A percentile compares a stretch with the other conserved stretches of the same genome.
Conservation (phyloP, 2,888 invertebrate species). For the Notodonta dromedarius region DNA sequence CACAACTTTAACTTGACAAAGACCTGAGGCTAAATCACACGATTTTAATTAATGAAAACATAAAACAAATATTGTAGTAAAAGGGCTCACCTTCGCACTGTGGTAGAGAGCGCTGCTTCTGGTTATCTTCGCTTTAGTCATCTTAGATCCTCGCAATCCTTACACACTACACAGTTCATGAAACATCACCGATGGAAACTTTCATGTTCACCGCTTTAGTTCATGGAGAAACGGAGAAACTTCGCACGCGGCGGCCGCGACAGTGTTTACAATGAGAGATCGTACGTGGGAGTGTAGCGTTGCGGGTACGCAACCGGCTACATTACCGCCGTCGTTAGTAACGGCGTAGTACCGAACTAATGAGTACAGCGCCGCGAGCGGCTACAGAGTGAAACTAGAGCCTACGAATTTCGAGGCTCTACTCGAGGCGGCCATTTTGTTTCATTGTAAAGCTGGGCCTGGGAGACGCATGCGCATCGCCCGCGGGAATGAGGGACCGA, state of each 20-base stretch:
- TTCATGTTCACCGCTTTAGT: conserved; percentile 63
- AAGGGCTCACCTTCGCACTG: conserved; percentile 88
- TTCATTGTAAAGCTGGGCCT: conserved; percentile 36
- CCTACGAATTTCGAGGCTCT: conserved; percentile 51
- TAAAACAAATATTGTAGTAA: conserved; percentile 32
- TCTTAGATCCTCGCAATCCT: conserved; percentile 60
- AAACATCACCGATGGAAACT: conserved; percentile 57
- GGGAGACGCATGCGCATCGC: conserved; percentile 23
- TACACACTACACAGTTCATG: conserved; percentile 63
- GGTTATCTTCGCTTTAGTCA: conserved; percentile 85
- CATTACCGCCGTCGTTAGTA: conserved; percentile 58
- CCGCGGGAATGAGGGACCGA: conserved; percentile 47
- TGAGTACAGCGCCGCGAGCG: conserved; percentile 50
- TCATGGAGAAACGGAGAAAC: conserved; percentile 57
- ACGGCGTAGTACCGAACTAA: conserved; percentile 73
- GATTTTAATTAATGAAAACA: conserved; percentile 35
- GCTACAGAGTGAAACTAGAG: conserved; percentile 52
- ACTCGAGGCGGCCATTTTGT: conserved; percentile 74
- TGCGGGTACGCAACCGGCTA: conserved; percentile 55
- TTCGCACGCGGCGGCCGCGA: conserved; percentile 55
- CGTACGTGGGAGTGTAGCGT: conserved; percentile 77
- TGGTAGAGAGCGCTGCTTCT: conserved; percentile 88
- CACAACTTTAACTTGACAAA: not conserved
- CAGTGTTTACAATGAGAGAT: conserved; percentile 76
- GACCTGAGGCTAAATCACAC: conserved; percentile 9